Conservation (phyloP, 2,888 invertebrate species). For the Callosobruchus maculatus region DNA sequence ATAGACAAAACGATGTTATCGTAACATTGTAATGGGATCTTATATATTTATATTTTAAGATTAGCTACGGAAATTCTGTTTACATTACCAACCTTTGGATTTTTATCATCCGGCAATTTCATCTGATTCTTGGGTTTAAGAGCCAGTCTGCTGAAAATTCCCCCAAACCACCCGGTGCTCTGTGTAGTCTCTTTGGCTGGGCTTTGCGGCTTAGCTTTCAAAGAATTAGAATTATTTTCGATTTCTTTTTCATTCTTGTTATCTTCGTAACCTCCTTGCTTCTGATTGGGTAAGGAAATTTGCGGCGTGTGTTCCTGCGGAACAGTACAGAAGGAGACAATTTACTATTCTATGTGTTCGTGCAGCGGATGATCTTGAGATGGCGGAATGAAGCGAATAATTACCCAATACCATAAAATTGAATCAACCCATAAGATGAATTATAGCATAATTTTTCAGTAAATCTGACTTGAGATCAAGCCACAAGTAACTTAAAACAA, state of each 20-base stretch:
- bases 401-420: background rate
- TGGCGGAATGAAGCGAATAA: slow-evolving; percentile 2
- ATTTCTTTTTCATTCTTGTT: slow-evolving; percentile 6
- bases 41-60: background rate
- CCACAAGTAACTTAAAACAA: too few relatives aligned
- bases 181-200: slow-evolving; percentile 29
- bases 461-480: too few relatives aligned
- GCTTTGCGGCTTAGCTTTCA: slow-evolving; percentile 25
- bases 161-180: slow-evolving; percentile 75
- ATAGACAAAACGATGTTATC: too few relatives aligned
- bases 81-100: slow-evolving; percentile 70
- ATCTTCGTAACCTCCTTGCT: slow-evolving; percentile 32
- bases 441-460: too few relatives aligned
- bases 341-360: slow-evolving; percentile 37
- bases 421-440: background rate
- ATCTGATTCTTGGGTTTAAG: slow-evolving; percentile 89
- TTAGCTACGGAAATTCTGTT: background rate
- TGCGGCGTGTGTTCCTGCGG: slow-evolving; percentile 48
- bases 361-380: slow-evolving; percentile 8
- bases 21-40: too few relatives aligned
- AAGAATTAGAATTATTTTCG: slow-evolving; percentile 7
- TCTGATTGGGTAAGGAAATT: slow-evolving; percentile 57
- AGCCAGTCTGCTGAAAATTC: slow-evolving; percentile 78
- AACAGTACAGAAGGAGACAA: slow-evolving; percentile 44
- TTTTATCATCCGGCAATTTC: slow-evolving; percentile 92